Base-by-base conservation (phyloP, 2,113 vertebrate genomes). In the Coturnix japonica region DNA sequence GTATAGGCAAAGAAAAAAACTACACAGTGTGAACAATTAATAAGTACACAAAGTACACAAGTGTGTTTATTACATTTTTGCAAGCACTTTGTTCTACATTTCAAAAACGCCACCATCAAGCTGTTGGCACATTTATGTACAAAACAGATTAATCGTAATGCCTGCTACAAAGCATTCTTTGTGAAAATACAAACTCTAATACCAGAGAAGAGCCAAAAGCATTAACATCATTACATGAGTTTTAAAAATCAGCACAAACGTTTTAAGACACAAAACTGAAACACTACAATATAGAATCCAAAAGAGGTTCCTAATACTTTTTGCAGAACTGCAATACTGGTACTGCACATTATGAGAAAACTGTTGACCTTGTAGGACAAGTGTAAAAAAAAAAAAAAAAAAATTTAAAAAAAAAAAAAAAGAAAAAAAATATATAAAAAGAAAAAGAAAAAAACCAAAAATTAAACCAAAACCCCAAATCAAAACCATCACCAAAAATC, bases 61-160 rank as follows among this genome's bases (percentile, higher is more conserved):
- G 98, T 98, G 98, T 99, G 96, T 99, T 99, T 98, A 98, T 98
- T 98, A 98, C 97, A 99, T 99, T 98, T 97, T 98, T 98, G 98
- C 99, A 99, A 99, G 99, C 99, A 99, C 98, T 99, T 99, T 98
- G 97, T 98, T 99, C 98, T 98, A 99, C 99, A 99, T 98, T 98
- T 99, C 98, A 98, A 99, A 99, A 99, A 99, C 98, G 98, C 98
- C 98, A 99, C 98, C 98, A 98, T 99, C 98, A 98, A 99, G 99
- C 99, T 98, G 98, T 99, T 99, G 98, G 99, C 99, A 99, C 99
- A 99, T 98, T 98, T 98, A 99, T 99, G 98, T 99, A 99, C 98
- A 99, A 99, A 99, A 99, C 98, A 99, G 98, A 99, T 98, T 98
- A 97, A 98, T 98, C 97, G 96, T 98, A 99, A 98, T 99, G 98